Evolutionary conservation across 2,113 vertebrate genomes (phyloP).

Genomic region (Aphyosemion australe): DNA sequence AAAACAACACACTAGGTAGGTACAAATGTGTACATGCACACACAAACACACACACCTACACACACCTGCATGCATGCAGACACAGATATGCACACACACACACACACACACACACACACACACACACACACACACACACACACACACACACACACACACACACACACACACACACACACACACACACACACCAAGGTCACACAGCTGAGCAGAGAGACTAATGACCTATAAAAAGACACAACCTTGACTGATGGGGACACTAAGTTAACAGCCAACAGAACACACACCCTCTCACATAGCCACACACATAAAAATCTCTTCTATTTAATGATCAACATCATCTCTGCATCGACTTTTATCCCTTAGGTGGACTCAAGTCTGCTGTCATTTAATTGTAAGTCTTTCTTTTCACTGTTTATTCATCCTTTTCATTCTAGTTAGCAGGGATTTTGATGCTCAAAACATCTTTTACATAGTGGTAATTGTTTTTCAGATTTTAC

Average conservation of each 20-base stretch:
- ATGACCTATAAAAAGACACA: constrained; percentile 72
- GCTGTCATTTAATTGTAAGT: no score
- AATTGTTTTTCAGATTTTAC: no score
- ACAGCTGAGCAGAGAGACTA: constrained; percentile 63
- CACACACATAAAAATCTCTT: constrained; percentile 12
- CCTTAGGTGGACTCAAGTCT: constrained; percentile 29
- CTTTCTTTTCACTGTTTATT: neutral
- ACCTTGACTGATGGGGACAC: constrained; percentile 74
- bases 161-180: constrained; percentile 29
- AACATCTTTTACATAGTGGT: no score
- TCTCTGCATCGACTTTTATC: constrained; percentile 13
- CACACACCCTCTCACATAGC: neutral
- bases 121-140: constrained; percentile 32
- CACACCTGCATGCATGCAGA: no score
- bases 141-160: constrained; percentile 26
- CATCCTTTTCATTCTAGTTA: neutral
- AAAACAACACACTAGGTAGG: constrained; percentile 1
- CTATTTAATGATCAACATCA: constrained; percentile 24
- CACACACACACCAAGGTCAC: constrained; percentile 60
- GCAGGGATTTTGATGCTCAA: no score
- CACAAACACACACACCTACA: constrained; percentile 10
- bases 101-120: constrained; percentile 34
- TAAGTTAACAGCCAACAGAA: constrained; percentile 49
- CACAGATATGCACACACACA: constrained; percentile 32
- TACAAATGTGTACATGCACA: no score